phyloP scores from a whole-genome alignment of 35 echinoderm and acorn worm species.

The Holothuria glaberrima region DNA sequence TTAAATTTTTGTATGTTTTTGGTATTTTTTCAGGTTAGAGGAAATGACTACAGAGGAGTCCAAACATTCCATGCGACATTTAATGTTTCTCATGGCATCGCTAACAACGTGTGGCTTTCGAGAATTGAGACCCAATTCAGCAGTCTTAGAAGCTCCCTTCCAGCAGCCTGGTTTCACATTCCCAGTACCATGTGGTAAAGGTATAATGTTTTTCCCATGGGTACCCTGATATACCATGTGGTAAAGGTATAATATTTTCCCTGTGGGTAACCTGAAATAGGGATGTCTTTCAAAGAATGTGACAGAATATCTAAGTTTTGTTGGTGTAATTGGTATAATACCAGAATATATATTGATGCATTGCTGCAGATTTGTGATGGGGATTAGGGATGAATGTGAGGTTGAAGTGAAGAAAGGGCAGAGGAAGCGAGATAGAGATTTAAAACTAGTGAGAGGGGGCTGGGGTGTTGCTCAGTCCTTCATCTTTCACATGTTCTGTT shows the following conservation, averaged over 20 bases:
- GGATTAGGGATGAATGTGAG: background rate
- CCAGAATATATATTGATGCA: no score
- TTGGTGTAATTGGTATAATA: background rate
- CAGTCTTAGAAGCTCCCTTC: conserved; percentile 91
- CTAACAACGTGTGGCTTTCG: conserved; percentile 84
- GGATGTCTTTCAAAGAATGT: background rate
- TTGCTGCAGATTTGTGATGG: no score
- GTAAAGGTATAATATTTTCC: conserved; percentile 62
- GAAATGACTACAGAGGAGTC: conserved; percentile 88
- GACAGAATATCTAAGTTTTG: background rate
- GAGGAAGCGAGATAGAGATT: no score
- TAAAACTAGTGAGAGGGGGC: no score
- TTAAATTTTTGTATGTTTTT: background rate
- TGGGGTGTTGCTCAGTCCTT: no score
- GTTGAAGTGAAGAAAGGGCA: background rate
- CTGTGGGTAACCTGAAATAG: background rate
- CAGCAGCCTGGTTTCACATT: conserved; percentile 90
- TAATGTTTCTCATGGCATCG: conserved; percentile 86
- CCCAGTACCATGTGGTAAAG: conserved; percentile 83
- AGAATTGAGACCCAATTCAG: conserved; percentile 93
- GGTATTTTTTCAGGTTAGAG: conserved; percentile 73
- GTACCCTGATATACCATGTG: conserved; percentile 61
- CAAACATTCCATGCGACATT: conserved; percentile 72
- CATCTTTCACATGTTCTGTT: no score
- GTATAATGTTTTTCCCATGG: conserved; percentile 24